phyloP scores from a whole-genome alignment of 2,797 vertebrate species.

The Zalophus californianus region DNA sequence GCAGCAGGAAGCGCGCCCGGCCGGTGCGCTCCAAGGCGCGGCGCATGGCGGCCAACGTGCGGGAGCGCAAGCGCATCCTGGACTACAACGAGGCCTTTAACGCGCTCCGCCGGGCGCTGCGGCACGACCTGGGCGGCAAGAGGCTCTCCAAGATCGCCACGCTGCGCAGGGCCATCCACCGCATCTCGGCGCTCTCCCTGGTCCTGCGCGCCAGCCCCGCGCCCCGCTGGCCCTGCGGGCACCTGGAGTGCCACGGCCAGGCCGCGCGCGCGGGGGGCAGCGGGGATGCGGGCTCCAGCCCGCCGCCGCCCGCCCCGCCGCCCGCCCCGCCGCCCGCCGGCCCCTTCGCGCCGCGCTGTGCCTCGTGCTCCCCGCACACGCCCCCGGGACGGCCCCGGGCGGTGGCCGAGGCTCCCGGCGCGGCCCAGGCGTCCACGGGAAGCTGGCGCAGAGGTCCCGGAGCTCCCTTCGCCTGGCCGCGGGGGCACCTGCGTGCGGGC shows the following conservation, averaged over 20 bases:
- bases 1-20: conserved; percentile 90
- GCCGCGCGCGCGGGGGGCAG: not conserved
- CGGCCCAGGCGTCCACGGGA: conserved; percentile 76
- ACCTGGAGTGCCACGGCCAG: conserved; percentile 84
- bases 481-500: conserved; percentile 88
- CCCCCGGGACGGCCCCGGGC: conserved; percentile 24
- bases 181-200: conserved; percentile 92
- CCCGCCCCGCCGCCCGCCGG: not conserved
- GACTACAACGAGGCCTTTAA: conserved; percentile 99
- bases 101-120: conserved; percentile 93
- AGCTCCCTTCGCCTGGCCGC: conserved; percentile 90
- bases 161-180: conserved; percentile 94
- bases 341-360: conserved; percentile 74
- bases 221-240: conserved; percentile 82
- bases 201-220: conserved; percentile 90
- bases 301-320: not conserved
- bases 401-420: not conserved
- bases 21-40: conserved; percentile 94
- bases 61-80: conserved; percentile 97
- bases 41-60: conserved; percentile 95
- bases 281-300: not conserved
- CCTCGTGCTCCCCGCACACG: conserved; percentile 70
- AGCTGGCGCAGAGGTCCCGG: conserved; percentile 87
- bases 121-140: conserved; percentile 95
- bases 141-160: conserved; percentile 98